Percentiles rank a stretch among this genome's conserved stretches.
Conservation (phyloP, 30 jellyfish, hydroid and myxozoan genomes). For the Hydra vulgaris region DNA sequence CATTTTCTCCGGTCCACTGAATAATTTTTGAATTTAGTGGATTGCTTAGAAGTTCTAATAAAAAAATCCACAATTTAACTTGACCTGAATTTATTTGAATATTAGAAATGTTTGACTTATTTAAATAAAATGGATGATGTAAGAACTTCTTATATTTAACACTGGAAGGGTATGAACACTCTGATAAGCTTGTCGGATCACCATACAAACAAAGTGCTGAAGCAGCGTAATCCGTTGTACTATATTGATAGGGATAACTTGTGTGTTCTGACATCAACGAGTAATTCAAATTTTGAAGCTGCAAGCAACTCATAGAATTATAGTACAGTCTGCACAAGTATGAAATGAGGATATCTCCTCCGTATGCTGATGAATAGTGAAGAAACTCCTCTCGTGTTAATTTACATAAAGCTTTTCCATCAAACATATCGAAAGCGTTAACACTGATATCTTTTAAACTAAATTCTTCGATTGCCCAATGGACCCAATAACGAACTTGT, state of each 20-base stretch:
- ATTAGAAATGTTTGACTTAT: not conserved
- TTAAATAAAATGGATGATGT: not conserved
- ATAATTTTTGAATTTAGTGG: constrained; percentile 61
- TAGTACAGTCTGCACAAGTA: not conserved
- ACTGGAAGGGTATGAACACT: not conserved
- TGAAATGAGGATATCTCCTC: not conserved
- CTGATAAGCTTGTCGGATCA: not conserved
- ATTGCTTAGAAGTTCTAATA: constrained; percentile 60
- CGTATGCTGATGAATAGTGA: not conserved
- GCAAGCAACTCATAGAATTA: not conserved
- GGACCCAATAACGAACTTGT: not conserved
- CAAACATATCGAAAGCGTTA: not conserved
- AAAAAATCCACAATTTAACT: constrained; percentile 73
- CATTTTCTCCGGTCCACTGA: constrained; percentile 86
- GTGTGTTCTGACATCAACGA: not conserved
- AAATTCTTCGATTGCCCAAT: not conserved
- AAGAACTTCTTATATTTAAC: not conserved
- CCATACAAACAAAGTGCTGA: not conserved
- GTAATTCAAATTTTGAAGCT: not conserved
- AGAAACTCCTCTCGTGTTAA: not conserved
- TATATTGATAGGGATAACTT: not conserved
- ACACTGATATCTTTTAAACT: not conserved
- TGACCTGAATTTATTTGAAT: constrained; percentile 73
- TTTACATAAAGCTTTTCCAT: not conserved
- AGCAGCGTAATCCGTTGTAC: not conserved